phyloP scores from a whole-genome alignment of 1,140 invertebrate genomes.

The Ceratitis capitata region DNA sequence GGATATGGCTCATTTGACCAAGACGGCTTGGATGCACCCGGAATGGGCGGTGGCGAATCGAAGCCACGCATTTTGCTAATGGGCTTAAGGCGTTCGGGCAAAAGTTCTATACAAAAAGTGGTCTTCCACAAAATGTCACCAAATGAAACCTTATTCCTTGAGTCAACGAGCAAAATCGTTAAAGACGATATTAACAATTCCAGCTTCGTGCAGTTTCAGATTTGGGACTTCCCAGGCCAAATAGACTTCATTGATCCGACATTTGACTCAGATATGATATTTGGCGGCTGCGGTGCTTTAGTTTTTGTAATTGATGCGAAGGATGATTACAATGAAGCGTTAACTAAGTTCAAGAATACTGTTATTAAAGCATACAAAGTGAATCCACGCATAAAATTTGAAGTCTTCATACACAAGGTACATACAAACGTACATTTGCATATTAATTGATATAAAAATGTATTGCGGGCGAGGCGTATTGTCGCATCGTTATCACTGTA shows the following conservation, averaged over 20 bases:
- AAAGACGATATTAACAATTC: constrained; percentile 97
- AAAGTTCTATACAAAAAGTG: constrained; percentile 99
- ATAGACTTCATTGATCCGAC: constrained; percentile 97
- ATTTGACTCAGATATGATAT: constrained; percentile 96
- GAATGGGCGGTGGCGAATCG: constrained; percentile 60
- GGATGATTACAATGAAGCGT: constrained; percentile 96
- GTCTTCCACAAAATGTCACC: constrained; percentile 99
- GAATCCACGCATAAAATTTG: constrained; percentile 97
- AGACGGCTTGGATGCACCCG: constrained; percentile 66
- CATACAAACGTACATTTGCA: constrained; percentile 11
- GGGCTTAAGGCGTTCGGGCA: constrained; percentile 96
- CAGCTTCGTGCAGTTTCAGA: constrained; percentile 99
- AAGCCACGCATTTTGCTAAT: constrained; percentile 95
- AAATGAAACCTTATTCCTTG: constrained; percentile 98
- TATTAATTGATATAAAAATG: neutral
- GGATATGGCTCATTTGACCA: constrained; percentile 88
- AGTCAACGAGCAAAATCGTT: constrained; percentile 98
- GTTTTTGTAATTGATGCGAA: constrained; percentile 99
- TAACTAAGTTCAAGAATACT: constrained; percentile 90
- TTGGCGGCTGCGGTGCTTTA: constrained; percentile 93
- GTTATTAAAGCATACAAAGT: constrained; percentile 96
- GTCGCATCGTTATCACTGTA: neutral
- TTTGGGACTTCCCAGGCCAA: constrained; percentile 99
- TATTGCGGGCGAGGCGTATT: neutral
- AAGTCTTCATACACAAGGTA: constrained; percentile 96